Conservation (phyloP, 2,888 invertebrate species). For the Limnephilus auricula region DNA sequence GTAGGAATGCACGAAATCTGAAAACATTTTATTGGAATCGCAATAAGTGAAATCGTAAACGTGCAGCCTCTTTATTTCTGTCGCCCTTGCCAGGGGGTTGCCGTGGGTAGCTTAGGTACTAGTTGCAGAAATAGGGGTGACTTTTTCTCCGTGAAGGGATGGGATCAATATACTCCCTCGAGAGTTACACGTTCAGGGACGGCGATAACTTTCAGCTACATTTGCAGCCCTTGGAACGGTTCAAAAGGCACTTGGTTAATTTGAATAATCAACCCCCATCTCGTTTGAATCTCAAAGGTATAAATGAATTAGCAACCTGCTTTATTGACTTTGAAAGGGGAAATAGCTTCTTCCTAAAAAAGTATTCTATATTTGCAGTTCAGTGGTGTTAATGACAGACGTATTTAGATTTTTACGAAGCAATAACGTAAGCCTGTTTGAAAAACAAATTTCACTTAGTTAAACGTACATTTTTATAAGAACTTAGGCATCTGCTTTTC, state of each 20-base stretch:
- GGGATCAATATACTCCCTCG: slow-evolving; percentile 37
- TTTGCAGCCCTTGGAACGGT: slow-evolving; percentile 10
- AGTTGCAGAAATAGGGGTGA: background rate
- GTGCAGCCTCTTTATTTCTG: slow-evolving; percentile 26
- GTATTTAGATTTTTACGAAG: too few relatives aligned
- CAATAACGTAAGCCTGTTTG: too few relatives aligned
- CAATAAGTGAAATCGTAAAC: slow-evolving; percentile 37
- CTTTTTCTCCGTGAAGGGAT: background rate
- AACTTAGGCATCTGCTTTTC: background rate
- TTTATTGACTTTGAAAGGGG: background rate
- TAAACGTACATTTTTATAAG: background rate
- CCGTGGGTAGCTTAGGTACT: background rate
- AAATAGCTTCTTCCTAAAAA: background rate
- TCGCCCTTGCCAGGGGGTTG: background rate
- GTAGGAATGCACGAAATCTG: slow-evolving; percentile 21
- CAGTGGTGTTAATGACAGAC: background rate
- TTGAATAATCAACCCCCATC: slow-evolving; percentile 22
- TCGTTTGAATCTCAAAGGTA: slow-evolving; percentile 1
- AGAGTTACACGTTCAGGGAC: slow-evolving; percentile 17
- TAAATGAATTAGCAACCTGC: background rate
- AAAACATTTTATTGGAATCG: slow-evolving; percentile 12
- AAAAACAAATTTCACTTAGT: too few relatives aligned
- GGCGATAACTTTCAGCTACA: slow-evolving; percentile 27
- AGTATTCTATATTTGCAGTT: background rate
- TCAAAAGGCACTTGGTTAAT: slow-evolving; percentile 17